Evolutionary conservation across 2,797 vertebrate genomes (phyloP).

Genomic region (Macrochelys suwanniensis): DNA sequence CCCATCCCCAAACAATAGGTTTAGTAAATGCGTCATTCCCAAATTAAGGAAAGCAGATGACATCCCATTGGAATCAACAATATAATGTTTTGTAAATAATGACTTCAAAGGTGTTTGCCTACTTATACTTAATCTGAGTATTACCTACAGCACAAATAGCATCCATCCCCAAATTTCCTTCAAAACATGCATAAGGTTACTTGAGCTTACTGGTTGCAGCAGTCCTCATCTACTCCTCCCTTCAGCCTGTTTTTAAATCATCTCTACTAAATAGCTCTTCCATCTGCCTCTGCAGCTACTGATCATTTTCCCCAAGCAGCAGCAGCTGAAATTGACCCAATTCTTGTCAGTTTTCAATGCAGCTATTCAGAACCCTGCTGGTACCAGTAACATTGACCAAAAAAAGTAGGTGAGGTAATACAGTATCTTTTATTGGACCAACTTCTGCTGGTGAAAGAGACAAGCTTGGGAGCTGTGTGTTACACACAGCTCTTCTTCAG

Average conservation of each 20-base stretch:
- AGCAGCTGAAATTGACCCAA: background rate
- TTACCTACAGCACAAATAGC: rapidly evolving
- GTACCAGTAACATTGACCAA: background rate
- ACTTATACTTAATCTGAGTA: rapidly evolving
- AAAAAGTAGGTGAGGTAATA: background rate
- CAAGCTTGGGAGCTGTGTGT: background rate
- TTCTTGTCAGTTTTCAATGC: background rate
- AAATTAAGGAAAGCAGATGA: background rate
- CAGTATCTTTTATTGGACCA: background rate
- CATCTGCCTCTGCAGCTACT: background rate
- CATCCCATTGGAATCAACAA: background rate
- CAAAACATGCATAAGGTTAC: background rate
- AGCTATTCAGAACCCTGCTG: background rate
- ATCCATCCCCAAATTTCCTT: background rate
- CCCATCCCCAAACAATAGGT: rapidly evolving
- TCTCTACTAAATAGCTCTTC: background rate
- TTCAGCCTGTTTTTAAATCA: background rate
- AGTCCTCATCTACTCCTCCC: background rate
- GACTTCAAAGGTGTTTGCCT: too few species aligned
- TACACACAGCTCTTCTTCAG: background rate
- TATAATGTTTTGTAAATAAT: rapidly evolving
- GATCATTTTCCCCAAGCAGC: background rate
- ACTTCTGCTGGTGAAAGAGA: background rate
- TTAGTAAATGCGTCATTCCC: background rate
- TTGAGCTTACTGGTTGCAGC: background rate